These are phyloP conservation scores for Eupithecia vulgata DNA, from an alignment of 2,888 invertebrate species.

Conservation along the genomic window DNA sequence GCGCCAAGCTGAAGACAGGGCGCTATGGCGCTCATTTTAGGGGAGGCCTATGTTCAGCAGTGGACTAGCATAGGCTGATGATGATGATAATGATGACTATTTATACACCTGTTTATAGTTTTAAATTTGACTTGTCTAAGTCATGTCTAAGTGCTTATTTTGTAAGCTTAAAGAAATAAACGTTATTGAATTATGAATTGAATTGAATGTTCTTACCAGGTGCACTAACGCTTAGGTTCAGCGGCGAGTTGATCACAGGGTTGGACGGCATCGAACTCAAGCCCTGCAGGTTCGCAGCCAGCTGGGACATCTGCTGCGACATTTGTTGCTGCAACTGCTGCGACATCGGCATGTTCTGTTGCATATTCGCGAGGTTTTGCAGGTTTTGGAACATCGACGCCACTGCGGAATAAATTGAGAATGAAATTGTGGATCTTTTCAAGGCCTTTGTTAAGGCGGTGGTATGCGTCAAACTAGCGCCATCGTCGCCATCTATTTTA, in stretches of 20 bases:
- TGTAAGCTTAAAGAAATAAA: no score
- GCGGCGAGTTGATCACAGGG: constrained; percentile 90
- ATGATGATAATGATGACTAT: no score
- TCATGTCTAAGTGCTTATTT: no score
- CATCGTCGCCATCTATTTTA: no score
- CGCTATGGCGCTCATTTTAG: no score
- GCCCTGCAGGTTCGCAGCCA: constrained; percentile 89
- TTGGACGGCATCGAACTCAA: constrained; percentile 89
- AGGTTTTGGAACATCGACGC: constrained; percentile 87
- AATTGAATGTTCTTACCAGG: constrained; percentile 75
- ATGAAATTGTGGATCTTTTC: constrained; percentile 29
- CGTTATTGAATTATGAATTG: no score
- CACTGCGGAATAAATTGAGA: constrained; percentile 78
- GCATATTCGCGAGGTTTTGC: constrained; percentile 81
- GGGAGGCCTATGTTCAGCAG: no score
- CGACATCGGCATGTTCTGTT: constrained; percentile 80
- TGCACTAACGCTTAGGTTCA: constrained; percentile 91
- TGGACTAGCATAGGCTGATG: no score
- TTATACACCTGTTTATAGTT: no score
- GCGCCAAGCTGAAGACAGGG: no score
- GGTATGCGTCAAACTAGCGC: no score
- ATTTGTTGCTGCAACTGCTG: constrained; percentile 85
- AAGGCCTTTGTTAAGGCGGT: neutral
- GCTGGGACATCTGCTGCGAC: constrained; percentile 81
- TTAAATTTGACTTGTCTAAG: no score